phyloP scores from a whole-genome alignment of 2,113 vertebrate species.

The Xyrauchen texanus region DNA sequence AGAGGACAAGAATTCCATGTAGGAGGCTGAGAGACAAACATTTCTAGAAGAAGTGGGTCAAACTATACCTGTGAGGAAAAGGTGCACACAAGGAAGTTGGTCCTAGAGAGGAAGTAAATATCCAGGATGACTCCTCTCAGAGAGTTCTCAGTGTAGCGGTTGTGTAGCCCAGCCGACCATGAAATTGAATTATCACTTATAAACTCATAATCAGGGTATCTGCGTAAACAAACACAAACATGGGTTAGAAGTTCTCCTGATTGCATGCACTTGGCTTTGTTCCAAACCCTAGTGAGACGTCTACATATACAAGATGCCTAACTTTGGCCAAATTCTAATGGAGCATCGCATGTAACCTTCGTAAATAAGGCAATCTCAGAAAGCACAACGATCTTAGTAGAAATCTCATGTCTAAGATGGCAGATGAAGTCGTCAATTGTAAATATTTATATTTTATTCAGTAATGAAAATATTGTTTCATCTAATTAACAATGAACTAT shows the following conservation, averaged over 20 bases:
- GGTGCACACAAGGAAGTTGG: slow-evolving; percentile 88
- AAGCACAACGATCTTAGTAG: background rate
- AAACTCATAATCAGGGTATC: slow-evolving; percentile 87
- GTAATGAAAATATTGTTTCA: too few species aligned
- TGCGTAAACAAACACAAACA: slow-evolving; percentile 52
- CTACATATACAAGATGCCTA: background rate
- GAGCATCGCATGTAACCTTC: background rate
- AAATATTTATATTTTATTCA: too few species aligned
- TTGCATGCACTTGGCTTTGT: background rate
- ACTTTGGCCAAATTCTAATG: background rate
- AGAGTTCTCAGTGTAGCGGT: slow-evolving; percentile 88
- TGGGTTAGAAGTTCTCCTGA: background rate
- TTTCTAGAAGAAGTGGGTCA: slow-evolving; percentile 41
- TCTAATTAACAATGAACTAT: too few species aligned
- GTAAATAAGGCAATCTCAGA: background rate
- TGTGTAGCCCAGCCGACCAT: slow-evolving; percentile 88
- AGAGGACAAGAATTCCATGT: background rate
- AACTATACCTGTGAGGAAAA: slow-evolving; percentile 85
- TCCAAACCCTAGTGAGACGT: background rate
- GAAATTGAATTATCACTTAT: slow-evolving; percentile 93
- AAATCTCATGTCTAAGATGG: too few species aligned
- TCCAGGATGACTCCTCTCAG: slow-evolving; percentile 87
- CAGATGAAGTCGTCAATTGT: too few species aligned
- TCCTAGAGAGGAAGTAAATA: slow-evolving; percentile 88
- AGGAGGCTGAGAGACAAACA: background rate